Evolutionary conservation across 2,113 vertebrate species (phyloP).

Genomic region (Ictidomys tridecemlineatus): DNA sequence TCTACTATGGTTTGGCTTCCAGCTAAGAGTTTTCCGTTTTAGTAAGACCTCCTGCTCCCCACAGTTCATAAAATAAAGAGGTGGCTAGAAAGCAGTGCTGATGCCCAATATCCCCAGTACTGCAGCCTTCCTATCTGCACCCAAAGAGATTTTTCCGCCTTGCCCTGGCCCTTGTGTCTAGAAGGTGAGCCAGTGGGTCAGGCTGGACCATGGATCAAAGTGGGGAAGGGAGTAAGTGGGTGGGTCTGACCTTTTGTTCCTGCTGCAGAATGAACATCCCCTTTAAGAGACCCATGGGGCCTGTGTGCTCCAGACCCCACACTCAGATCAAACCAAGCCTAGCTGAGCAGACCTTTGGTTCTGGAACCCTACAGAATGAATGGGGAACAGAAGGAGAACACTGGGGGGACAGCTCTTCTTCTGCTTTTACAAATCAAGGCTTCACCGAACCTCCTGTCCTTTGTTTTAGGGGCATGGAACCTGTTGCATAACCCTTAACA

Average conservation of each 20-base stretch:
- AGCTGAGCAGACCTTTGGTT: background rate
- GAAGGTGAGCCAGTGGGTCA: background rate
- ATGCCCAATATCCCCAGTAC: accelerated
- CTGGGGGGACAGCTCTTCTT: background rate
- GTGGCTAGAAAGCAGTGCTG: background rate
- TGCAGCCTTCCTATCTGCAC: background rate
- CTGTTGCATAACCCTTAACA: background rate
- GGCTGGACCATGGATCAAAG: background rate
- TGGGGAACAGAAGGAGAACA: background rate
- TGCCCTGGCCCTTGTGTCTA: background rate
- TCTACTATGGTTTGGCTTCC: background rate
- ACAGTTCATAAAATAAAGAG: background rate
- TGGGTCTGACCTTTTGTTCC: background rate
- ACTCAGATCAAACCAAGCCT: background rate
- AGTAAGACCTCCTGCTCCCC: background rate
- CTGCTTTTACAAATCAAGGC: background rate
- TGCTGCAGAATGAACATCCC: background rate
- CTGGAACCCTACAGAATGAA: background rate
- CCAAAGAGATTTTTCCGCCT: background rate
- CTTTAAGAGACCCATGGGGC: background rate
- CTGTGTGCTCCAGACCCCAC: background rate
- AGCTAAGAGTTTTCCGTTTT: background rate
- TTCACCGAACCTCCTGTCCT: background rate
- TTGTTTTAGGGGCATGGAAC: background rate
- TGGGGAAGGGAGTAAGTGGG: background rate